A percentile compares a stretch with the other conserved stretches of the same genome.
Evolutionary conservation across 2,888 invertebrate genomes (phyloP).

Genomic region (Steinernema hermaphroditum): DNA sequence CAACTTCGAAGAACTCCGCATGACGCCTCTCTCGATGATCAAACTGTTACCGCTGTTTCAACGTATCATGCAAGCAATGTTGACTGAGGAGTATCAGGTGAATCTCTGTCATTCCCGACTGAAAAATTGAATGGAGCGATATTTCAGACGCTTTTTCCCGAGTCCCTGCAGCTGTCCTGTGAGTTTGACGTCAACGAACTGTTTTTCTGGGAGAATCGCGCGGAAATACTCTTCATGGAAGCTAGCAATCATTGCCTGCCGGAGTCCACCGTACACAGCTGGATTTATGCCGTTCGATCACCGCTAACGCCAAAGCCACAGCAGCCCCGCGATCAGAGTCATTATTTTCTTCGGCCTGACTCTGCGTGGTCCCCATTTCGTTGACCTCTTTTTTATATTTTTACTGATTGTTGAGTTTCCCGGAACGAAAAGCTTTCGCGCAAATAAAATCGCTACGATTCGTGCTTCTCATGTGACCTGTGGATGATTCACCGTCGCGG

Average conservation of each 20-base stretch:
- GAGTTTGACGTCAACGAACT: not conserved
- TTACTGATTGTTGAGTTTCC: not conserved
- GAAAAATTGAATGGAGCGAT: not conserved
- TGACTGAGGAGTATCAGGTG: not conserved
- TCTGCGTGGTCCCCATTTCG: not conserved
- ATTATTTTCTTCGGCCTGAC: not conserved
- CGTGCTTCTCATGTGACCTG: too few relatives aligned
- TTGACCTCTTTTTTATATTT: too few relatives aligned
- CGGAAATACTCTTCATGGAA: not conserved
- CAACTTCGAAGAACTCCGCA: not conserved
- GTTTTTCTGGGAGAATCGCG: not conserved
- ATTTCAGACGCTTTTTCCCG: not conserved
- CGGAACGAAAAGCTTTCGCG: not conserved
- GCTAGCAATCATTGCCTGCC: not conserved
- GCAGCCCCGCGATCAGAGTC: not conserved
- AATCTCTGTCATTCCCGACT: not conserved
- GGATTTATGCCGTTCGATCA: not conserved
- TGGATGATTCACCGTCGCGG: too few relatives aligned
- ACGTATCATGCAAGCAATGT: not conserved
- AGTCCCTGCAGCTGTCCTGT: not conserved
- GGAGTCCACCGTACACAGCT: not conserved
- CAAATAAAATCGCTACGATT: not conserved
- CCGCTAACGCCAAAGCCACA: not conserved
- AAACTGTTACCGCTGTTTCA: not conserved
- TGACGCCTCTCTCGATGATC: not conserved